Evolutionary conservation across 1,140 invertebrate species (phyloP).

Genomic region (Hesperophylax magnus): DNA sequence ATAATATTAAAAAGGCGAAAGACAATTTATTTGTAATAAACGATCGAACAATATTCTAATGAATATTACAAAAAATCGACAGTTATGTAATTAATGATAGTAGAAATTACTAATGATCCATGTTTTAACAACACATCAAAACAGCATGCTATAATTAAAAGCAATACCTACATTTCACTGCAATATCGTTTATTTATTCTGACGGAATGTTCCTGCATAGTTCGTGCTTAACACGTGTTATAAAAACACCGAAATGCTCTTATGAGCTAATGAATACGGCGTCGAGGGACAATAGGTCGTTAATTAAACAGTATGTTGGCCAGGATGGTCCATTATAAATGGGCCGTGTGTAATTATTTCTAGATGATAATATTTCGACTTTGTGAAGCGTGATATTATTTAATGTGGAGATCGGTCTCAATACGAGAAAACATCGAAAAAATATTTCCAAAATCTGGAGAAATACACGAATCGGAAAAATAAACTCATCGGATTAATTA

Average conservation of each 20-base stretch:
- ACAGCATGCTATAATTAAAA: too few species aligned
- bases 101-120: too few species aligned
- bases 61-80: too few species aligned
- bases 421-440: slow-evolving; percentile 34
- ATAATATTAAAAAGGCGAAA: too few species aligned
- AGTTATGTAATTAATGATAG: too few species aligned
- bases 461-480: not conserved
- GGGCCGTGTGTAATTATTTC: slow-evolving; percentile 53
- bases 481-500: too few species aligned
- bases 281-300: slow-evolving; percentile 50
- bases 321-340: slow-evolving; percentile 38
- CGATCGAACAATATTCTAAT: too few species aligned
- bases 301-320: slow-evolving; percentile 51
- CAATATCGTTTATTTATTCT: too few species aligned
- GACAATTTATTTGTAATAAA: too few species aligned
- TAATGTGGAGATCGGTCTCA: slow-evolving; percentile 25
- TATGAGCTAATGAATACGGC: slow-evolving; percentile 47
- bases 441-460: not conserved
- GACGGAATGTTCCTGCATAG: not conserved
- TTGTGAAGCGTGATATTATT: slow-evolving; percentile 48
- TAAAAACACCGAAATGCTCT: slow-evolving; percentile 41
- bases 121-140: too few species aligned
- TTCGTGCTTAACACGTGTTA: slow-evolving; percentile 37
- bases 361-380: slow-evolving; percentile 46
- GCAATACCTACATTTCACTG: too few species aligned